Evolutionary conservation across 2,797 vertebrate genomes (phyloP).

Genomic region (Hoplostethus atlanticus): DNA sequence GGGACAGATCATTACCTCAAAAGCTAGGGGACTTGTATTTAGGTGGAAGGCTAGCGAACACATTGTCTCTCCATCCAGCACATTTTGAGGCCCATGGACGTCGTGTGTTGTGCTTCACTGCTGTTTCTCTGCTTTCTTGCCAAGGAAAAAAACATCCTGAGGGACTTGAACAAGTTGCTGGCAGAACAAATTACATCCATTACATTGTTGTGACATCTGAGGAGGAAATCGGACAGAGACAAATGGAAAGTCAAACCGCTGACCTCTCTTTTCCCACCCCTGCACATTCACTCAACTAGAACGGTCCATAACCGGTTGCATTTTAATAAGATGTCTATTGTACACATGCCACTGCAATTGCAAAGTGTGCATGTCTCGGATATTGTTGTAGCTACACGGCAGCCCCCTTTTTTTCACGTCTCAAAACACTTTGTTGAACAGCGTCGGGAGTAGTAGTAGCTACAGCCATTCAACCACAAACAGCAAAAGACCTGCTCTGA

Average conservation of each 20-base stretch:
- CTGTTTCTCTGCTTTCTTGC: constrained; percentile 23
- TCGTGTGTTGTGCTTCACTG: neutral
- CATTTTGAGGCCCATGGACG: neutral
- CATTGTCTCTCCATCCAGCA: neutral
- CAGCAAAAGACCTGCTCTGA: constrained; percentile 45
- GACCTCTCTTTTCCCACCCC: constrained; percentile 53
- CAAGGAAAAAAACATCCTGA: constrained; percentile 26
- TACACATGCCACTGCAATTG: constrained; percentile 2
- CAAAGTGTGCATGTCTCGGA: constrained; percentile 17
- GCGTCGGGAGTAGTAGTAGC: constrained; percentile 53
- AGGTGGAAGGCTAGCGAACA: neutral
- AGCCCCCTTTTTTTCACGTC: constrained; percentile 26
- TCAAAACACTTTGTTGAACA: constrained; percentile 32
- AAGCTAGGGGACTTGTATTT: neutral
- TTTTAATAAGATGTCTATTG: constrained; percentile 23
- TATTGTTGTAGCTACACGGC: neutral
- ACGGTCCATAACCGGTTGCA: constrained; percentile 21
- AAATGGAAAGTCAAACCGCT: constrained; percentile 49
- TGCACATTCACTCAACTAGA: constrained; percentile 24
- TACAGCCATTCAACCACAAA: constrained; percentile 52
- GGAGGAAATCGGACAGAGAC: constrained; percentile 52
- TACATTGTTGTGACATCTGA: constrained; percentile 54
- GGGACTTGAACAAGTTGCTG: constrained; percentile 34
- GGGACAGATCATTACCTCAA: neutral
- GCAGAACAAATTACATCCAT: constrained; percentile 53